Conservation (phyloP, 1,140 invertebrate genomes). For the Littorina saxatilis region DNA sequence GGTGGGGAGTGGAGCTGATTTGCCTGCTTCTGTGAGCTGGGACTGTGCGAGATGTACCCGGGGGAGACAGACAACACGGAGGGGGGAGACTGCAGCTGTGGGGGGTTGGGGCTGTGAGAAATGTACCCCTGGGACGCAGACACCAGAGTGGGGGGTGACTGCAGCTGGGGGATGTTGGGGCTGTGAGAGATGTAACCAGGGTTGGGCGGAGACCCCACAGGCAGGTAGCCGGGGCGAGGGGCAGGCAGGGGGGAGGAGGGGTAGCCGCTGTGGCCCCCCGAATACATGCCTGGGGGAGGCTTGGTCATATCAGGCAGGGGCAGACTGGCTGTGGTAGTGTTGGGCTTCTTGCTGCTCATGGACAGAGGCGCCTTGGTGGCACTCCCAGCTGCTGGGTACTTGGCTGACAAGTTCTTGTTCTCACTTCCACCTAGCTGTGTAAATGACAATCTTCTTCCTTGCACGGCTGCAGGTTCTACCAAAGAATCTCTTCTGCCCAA, state of each 20-base stretch:
- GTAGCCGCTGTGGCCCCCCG: neutral
- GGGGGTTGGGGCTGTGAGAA: conserved; percentile 27
- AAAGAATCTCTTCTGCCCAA: too few species aligned
- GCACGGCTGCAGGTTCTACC: too few species aligned
- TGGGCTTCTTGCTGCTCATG: conserved; percentile 26
- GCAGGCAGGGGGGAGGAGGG: neutral
- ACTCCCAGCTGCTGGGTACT: too few species aligned
- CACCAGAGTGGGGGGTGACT: conserved; percentile 13
- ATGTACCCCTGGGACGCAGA: conserved; percentile 32
- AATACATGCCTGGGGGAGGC: conserved; percentile 9
- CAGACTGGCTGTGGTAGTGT: neutral
- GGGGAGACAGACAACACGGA: conserved; percentile 7
- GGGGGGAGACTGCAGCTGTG: neutral
- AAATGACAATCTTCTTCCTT: too few species aligned
- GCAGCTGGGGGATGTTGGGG: conserved; percentile 14
- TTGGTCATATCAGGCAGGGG: conserved; percentile 32
- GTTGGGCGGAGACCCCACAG: conserved; percentile 6
- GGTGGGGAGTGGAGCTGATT: too few species aligned
- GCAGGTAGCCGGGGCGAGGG: conserved; percentile 26
- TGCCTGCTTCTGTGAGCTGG: too few species aligned
- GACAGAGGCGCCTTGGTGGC: neutral
- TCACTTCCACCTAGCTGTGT: too few species aligned
- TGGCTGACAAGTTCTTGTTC: too few species aligned
- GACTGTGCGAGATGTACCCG: conserved; percentile 29
- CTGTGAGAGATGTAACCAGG: conserved; percentile 35